Evolutionary conservation across 2,888 invertebrate genomes (phyloP).

Genomic region (Tenthredo distinguenda): DNA sequence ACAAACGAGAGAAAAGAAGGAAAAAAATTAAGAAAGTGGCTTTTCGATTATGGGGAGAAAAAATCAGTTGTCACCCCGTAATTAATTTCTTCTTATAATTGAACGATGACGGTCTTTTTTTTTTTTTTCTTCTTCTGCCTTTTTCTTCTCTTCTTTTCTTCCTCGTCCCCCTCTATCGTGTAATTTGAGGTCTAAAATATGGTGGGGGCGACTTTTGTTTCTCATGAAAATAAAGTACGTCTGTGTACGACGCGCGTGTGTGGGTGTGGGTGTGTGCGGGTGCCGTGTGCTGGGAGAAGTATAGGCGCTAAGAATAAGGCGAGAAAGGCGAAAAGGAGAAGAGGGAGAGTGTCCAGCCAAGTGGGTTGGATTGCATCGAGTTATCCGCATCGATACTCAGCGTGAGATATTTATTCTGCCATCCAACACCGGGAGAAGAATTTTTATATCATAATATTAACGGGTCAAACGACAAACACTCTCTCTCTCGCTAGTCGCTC

Average conservation of each 20-base stretch:
- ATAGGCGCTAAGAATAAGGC: not conserved
- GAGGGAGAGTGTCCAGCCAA: slow-evolving; percentile 58
- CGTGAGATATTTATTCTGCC: slow-evolving; percentile 68
- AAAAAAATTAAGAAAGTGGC: not conserved
- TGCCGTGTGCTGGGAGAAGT: not conserved
- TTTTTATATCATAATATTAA: slow-evolving; percentile 27
- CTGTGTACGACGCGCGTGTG: not conserved
- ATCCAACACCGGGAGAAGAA: slow-evolving; percentile 60
- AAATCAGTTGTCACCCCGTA: not conserved
- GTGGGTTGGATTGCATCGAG: slow-evolving; percentile 75
- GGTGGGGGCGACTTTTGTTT: not conserved
- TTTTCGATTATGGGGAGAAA: not conserved
- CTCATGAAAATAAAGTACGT: not conserved
- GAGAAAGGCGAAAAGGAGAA: not conserved
- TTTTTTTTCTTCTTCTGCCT: not conserved
- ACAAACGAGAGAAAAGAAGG: slow-evolving; percentile 6
- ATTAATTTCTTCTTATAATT: not conserved
- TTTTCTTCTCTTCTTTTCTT: not conserved
- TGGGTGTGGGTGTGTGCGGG: not conserved
- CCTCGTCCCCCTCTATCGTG: not conserved
- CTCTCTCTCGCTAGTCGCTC: not conserved
- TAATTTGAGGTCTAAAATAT: not conserved
- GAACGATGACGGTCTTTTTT: not conserved
- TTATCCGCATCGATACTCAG: slow-evolving; percentile 74
- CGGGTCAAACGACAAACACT: slow-evolving; percentile 49